Base-by-base conservation (phyloP, 2,113 vertebrate species). In the Calyptommatus sinebrachiatus region DNA sequence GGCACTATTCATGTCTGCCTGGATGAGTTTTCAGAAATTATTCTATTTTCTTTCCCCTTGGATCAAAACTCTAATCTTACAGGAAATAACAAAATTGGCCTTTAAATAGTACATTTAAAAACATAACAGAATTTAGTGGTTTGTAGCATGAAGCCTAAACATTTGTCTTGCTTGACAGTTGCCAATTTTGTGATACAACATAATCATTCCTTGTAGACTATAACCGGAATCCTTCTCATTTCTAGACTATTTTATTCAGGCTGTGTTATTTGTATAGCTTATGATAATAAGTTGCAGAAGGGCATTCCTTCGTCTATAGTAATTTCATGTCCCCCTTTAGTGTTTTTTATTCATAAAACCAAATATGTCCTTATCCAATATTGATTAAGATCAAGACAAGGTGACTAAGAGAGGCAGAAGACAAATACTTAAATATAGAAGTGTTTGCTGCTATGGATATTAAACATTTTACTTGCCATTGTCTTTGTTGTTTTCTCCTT, bases 321-420 rank as follows among this genome's bases (percentile, higher is more conserved):
- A 50, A 9, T 67, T 73, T 61, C 31, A 78, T 83, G 48, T 83
- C 62, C 73, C 69, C 24, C 50, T 65, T 60, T 41, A 1, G n/a
- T 78, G 21, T 12, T 71, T 76, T 78, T 82, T 76, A 76, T 76
- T 76, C 57, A 82, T 71, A 71, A 69, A 76, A 14, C 8, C 73
- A 63, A 82, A 76, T 26, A 71, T 29, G 26, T 48, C n/a, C 61
- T 83, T 72, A 73, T 68, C 75, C 70, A 73, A 67, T 73, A 83
- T 72, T 76, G 73, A 81, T 81, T 77, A 73, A 77, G 61, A 77
- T 77, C 75, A 83, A 72, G 46, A 66, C 31, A 77, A 73, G 69
- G 31, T 78, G 48, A 67, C 75, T 45, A 78, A 28, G 35, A 48
- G 67, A 73, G 35, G 50, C 61, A 48, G 5, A 18, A 29, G 20